Base-by-base conservation (phyloP, 2,797 vertebrate genomes). In the Valencia hispanica region DNA sequence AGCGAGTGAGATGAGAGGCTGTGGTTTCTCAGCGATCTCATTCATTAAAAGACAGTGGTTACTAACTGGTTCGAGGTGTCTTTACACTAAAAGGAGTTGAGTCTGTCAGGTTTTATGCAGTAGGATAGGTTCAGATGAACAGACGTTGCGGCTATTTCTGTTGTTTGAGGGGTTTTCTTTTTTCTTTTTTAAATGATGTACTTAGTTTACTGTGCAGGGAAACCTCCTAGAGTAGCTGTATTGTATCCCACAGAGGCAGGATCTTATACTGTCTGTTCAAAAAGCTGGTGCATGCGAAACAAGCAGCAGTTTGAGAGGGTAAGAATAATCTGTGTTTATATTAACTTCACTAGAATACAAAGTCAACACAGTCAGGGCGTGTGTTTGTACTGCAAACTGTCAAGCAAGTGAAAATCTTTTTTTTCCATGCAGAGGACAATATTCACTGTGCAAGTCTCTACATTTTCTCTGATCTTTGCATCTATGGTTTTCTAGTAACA, bases 41-140 rank as follows among this genome's bases (percentile, higher is more conserved):
- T 81, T 91, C 79, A 82, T 76, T 84, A 75, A 77, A 43, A 86
- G 79, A 74, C 84, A 72, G 82, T 27, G 53, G 78, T 75, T 70
- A 59, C 79, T 87, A 87, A 89, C 80, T 63, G 79, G 80, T 75
- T 77, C 4, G 79, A 77, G 45, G 75, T 32, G 73, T 81, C 70
- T 79, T 74, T 32, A 88, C 79, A 81, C 73, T 68, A 61, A 77
- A 84, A 79, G 70, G 72, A 75, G 74, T 63, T 47, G 55, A 87
- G 72, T 71, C 68, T 50, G 75, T 76, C 75, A 57, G 81, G 82
- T 83, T 87, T 79, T 70, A 81, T 84, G 74, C 72, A 55, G 68
- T 76, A 76, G 75, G 72, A 50, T 22, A 61, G 81, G 36, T 70
- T 65, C 45, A 74, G 50, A 63, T 75, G 61, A 74, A 79, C 51